A percentile compares a stretch with the other conserved stretches of the same genome.
Evolutionary conservation across 2,888 invertebrate genomes (phyloP).

Genomic region (Axea sp.): DNA sequence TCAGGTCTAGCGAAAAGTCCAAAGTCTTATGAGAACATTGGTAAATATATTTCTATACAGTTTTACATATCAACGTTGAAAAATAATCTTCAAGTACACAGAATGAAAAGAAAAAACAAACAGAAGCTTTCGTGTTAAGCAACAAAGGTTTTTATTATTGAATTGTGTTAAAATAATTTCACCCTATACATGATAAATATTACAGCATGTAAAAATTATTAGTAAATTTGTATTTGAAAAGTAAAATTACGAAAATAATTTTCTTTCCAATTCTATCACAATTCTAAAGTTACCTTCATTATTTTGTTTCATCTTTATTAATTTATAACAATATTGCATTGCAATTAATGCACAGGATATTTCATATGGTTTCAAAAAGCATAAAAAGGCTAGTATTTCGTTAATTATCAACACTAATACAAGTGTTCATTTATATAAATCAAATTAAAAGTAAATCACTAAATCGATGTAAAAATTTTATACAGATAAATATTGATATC

Average conservation of each 20-base stretch:
- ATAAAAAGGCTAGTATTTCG: too few species aligned
- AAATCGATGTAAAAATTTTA: conserved; percentile 39
- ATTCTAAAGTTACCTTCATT: too few species aligned
- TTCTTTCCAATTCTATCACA: too few species aligned
- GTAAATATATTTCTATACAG: conserved; percentile 54
- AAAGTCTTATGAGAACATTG: conserved; percentile 36
- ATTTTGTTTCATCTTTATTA: too few species aligned
- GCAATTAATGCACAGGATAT: too few species aligned
- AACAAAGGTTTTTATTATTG: too few species aligned
- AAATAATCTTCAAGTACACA: conserved; percentile 22
- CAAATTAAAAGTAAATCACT: conserved; percentile 22
- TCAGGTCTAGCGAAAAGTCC: neutral
- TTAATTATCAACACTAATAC: too few species aligned
- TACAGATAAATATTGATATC: conserved; percentile 34
- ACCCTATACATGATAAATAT: neutral
- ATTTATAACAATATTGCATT: too few species aligned
- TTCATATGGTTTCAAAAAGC: neutral
- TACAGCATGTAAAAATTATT: too few species aligned
- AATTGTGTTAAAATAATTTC: too few species aligned
- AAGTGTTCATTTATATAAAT: too few species aligned
- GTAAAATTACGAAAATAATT: neutral
- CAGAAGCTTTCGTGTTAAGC: conserved; percentile 11
- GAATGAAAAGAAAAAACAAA: conserved; percentile 9
- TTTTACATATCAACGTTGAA: conserved; percentile 35
- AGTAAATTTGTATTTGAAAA: neutral